Evolutionary conservation across 1,140 invertebrate species (phyloP).

Genomic region (Delia radicum): DNA sequence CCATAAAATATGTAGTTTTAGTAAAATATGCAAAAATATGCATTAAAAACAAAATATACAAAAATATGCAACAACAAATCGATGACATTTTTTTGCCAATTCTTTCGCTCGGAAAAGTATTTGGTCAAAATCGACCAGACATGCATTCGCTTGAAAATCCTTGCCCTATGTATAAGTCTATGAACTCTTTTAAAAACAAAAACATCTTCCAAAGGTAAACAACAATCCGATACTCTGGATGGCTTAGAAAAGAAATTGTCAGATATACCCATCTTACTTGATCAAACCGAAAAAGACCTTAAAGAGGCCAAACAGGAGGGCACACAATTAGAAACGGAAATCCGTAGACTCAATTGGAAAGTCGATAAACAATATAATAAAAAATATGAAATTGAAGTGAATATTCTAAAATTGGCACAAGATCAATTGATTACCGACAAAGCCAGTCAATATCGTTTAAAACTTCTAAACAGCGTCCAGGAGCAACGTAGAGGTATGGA

Average conservation of each 20-base stretch:
- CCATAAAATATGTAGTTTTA: too few species aligned
- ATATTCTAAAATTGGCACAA: slow-evolving; percentile 65
- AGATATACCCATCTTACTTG: slow-evolving; percentile 59
- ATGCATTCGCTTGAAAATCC: too few species aligned
- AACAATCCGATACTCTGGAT: slow-evolving; percentile 43
- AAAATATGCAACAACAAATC: too few species aligned
- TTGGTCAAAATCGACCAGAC: too few species aligned
- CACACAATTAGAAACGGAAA: slow-evolving; percentile 36
- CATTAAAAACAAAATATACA: too few species aligned
- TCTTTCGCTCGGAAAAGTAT: too few species aligned
- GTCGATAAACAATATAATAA: slow-evolving; percentile 59
- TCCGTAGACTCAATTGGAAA: slow-evolving; percentile 46
- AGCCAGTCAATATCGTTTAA: slow-evolving; percentile 59
- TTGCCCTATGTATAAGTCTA: too few species aligned
- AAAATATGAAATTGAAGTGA: slow-evolving; percentile 64
- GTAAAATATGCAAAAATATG: too few species aligned
- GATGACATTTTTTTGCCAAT: too few species aligned
- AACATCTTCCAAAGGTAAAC: slow-evolving; percentile 39
- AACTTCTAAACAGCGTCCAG: slow-evolving; percentile 57
- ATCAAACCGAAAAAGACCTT: slow-evolving; percentile 64
- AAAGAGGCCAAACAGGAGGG: slow-evolving; percentile 56
- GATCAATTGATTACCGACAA: slow-evolving; percentile 71
- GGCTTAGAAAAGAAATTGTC: slow-evolving; percentile 59
- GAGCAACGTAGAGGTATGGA: slow-evolving; percentile 59
- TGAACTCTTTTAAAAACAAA: background rate